These are phyloP conservation scores for Pluvialis apricaria DNA, from an alignment of 2,113 vertebrate genomes.

Conservation along the genomic window DNA sequence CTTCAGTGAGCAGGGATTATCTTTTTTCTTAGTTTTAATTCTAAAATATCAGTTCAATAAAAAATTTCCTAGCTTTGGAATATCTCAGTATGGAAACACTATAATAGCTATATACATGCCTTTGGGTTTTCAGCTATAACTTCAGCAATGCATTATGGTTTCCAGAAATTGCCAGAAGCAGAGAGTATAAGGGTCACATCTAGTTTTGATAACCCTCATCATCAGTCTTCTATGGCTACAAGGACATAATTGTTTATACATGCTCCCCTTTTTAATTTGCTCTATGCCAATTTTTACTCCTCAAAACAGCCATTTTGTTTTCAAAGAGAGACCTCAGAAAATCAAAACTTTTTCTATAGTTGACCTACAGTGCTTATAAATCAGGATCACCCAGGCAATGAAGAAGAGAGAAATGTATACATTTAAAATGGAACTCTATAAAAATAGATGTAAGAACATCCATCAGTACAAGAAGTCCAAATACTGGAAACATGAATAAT, in stretches of 20 bases:
- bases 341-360: background rate
- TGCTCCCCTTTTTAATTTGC: background rate
- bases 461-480: background rate
- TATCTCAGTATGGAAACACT: background rate
- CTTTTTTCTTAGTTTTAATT: background rate
- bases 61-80: background rate
- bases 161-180: background rate
- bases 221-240: background rate
- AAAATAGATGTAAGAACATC: background rate
- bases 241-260: background rate
- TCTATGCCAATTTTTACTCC: background rate
- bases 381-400: background rate
- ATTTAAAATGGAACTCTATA: background rate
- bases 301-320: conserved; percentile 8
- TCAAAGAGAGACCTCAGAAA: conserved; percentile 5
- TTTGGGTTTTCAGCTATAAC: conserved; percentile 18
- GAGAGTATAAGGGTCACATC: background rate
- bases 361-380: background rate
- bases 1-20: background rate
- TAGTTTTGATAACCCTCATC: background rate
- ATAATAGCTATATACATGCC: background rate
- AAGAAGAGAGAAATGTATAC: background rate
- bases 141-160: background rate
- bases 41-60: background rate
- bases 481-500: background rate